Evolutionary conservation across 2,888 invertebrate species (phyloP).

Genomic region (Ptilodon capucinus): DNA sequence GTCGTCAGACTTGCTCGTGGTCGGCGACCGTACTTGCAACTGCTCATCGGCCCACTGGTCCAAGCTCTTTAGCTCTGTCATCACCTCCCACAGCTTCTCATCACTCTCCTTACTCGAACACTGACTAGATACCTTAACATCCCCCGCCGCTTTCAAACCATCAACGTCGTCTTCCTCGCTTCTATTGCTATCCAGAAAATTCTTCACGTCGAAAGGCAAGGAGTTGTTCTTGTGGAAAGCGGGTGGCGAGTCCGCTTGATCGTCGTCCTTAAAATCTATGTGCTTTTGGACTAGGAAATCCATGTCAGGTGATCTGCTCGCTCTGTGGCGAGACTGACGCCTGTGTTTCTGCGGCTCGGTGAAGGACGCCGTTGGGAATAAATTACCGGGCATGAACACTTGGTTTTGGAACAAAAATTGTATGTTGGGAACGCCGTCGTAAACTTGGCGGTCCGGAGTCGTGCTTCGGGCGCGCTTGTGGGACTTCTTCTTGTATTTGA

Average conservation of each 20-base stretch:
- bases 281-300: constrained; percentile 58
- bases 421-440: constrained; percentile 64
- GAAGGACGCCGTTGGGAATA: constrained; percentile 48
- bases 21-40: constrained; percentile 51
- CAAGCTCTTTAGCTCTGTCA: constrained; percentile 68
- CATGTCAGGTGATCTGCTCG: constrained; percentile 47
- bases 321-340: constrained; percentile 37
- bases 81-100: constrained; percentile 69
- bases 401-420: constrained; percentile 79
- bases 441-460: constrained; percentile 46
- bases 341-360: constrained; percentile 56
- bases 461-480: constrained; percentile 55
- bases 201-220: constrained; percentile 56
- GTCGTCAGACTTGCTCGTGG: constrained; percentile 63
- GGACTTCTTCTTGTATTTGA: constrained; percentile 65
- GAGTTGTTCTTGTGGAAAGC: constrained; percentile 66
- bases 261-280: constrained; percentile 64
- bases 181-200: constrained; percentile 49
- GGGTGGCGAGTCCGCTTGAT: constrained; percentile 52
- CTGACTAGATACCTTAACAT: constrained; percentile 51
- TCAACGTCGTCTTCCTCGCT: constrained; percentile 54
- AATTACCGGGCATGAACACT: constrained; percentile 74
- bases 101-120: constrained; percentile 44
- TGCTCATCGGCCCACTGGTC: constrained; percentile 76
- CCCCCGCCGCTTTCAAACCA: constrained; percentile 43